A percentile compares a stretch with the other conserved stretches of the same genome.
Conservation (phyloP, 2,888 invertebrate genomes). For the Pedicia rivosa region DNA sequence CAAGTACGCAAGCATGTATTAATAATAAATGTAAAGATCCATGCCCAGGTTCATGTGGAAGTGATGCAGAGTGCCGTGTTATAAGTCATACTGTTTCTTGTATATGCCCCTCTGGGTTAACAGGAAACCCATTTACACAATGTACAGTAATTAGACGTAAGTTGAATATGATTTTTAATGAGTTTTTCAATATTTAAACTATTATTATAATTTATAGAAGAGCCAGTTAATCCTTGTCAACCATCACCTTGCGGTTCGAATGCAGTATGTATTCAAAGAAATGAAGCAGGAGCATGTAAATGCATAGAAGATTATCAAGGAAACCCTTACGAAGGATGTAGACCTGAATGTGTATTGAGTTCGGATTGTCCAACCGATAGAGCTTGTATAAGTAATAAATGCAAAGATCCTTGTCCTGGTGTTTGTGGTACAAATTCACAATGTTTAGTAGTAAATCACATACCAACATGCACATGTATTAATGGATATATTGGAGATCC, state of each 20-base stretch:
- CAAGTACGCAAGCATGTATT: conserved; percentile 59
- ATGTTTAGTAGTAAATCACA: conserved; percentile 70
- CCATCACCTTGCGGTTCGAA: conserved; percentile 80
- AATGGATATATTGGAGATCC: conserved; percentile 62
- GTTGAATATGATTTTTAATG: not conserved
- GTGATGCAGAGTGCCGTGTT: conserved; percentile 62
- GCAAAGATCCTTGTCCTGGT: conserved; percentile 73
- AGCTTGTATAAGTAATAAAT: conserved; percentile 70
- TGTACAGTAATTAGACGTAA: conserved; percentile 35
- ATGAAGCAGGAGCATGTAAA: conserved; percentile 64
- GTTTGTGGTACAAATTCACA: conserved; percentile 70
- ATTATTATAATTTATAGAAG: conserved; percentile 14
- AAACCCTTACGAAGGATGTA: conserved; percentile 72
- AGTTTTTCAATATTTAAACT: conserved; percentile 1
- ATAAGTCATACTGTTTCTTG: conserved; percentile 70
- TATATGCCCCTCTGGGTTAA: conserved; percentile 55
- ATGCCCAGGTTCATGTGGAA: conserved; percentile 66
- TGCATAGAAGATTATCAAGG: conserved; percentile 70
- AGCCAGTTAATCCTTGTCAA: conserved; percentile 55
- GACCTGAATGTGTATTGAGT: conserved; percentile 75
- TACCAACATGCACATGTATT: conserved; percentile 68
- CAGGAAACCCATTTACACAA: conserved; percentile 70
- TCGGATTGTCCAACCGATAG: conserved; percentile 71
- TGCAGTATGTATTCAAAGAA: conserved; percentile 57
- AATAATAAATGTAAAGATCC: conserved; percentile 69